A percentile compares a stretch with the other conserved stretches of the same genome.
Conservation (phyloP, 2,888 invertebrate genomes). For the Myopa tessellatipennis region DNA sequence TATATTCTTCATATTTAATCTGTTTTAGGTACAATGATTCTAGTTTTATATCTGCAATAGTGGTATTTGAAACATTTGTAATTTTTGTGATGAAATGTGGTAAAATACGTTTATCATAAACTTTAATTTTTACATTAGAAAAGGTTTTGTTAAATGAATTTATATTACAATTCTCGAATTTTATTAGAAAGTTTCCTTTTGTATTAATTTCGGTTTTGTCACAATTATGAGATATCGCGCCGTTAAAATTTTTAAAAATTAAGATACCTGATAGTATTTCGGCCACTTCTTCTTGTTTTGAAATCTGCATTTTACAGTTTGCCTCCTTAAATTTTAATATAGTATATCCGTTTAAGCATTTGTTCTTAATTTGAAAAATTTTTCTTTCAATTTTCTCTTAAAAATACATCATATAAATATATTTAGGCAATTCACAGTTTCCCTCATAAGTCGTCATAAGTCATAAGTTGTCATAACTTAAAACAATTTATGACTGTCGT, state of each 20-base stretch:
- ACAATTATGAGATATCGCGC: constrained; percentile 36
- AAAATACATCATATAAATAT: constrained; percentile 31
- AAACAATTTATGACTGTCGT: too few relatives aligned
- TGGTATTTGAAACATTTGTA: constrained; percentile 30
- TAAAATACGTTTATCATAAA: constrained; percentile 41
- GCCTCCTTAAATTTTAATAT: constrained; percentile 40
- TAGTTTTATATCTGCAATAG: constrained; percentile 30
- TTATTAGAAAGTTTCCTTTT: constrained; percentile 40
- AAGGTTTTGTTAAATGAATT: constrained; percentile 37
- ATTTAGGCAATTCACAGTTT: too few relatives aligned
- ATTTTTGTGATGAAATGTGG: constrained; percentile 43
- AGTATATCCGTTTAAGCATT: constrained; percentile 38
- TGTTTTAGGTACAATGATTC: constrained; percentile 37
- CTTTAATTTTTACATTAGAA: constrained; percentile 38
- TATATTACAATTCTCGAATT: constrained; percentile 43
- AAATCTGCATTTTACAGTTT: constrained; percentile 34
- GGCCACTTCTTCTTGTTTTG: constrained; percentile 24
- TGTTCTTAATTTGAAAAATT: constrained; percentile 36
- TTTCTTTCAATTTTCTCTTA: constrained; percentile 38
- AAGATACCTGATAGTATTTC: constrained; percentile 41
- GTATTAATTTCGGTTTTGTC: constrained; percentile 38
- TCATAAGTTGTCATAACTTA: too few relatives aligned
- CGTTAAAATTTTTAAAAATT: constrained; percentile 39
- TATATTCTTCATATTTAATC: constrained; percentile 32
- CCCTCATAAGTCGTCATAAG: too few relatives aligned